Evolutionary conservation across 2,888 invertebrate species (phyloP), one percentile per base, ranked within the genome.

Genomic region (Ophion costatus): DNA sequence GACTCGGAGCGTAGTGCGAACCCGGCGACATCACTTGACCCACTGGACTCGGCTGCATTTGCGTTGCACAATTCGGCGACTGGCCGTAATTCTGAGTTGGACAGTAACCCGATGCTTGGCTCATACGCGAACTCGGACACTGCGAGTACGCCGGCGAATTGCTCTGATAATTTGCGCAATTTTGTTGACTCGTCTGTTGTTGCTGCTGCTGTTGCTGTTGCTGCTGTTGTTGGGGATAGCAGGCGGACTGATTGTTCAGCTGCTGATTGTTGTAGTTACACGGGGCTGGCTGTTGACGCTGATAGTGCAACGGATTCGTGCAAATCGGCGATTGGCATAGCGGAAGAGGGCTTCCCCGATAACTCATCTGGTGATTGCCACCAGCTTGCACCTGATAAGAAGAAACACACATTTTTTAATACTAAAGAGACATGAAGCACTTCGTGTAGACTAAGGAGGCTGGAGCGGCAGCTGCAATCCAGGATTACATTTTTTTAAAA

Each of bases 291-390:
- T 90, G 88, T 70, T 92, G 94, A 22, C 92, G 91, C 38, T 90
- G 91, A 56, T 91, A 92, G 20, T 94, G 93, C 69, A 92, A 85
- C 9, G 90, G 91, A 85, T 93, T 94, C 56, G 92, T 92, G 82
- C 93, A 93, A 45, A 93, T 92, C 10, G 93, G 94, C 0, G 93
- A 93, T 42, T 92, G 93, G 45, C 93, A 93, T 33, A 92, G 90
- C 0, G 93, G 93, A 7, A 94, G 77, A 3, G 94, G 93, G 87
- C 93, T 94, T 42, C 91, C 88, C 0, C 94, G 92, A 76, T 91
- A 94, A 79, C 85, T 91, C 74, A 92, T 85, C 86, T 92, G 91
- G 80, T 89, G 91, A 81, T 89, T 89, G 33, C 91, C 91, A 57
- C 91, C 92, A 0, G 92, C 92, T 80, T 93, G 93, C 42, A 93